Conservation (phyloP, 2,113 vertebrate species). For the Equus przewalskii region DNA sequence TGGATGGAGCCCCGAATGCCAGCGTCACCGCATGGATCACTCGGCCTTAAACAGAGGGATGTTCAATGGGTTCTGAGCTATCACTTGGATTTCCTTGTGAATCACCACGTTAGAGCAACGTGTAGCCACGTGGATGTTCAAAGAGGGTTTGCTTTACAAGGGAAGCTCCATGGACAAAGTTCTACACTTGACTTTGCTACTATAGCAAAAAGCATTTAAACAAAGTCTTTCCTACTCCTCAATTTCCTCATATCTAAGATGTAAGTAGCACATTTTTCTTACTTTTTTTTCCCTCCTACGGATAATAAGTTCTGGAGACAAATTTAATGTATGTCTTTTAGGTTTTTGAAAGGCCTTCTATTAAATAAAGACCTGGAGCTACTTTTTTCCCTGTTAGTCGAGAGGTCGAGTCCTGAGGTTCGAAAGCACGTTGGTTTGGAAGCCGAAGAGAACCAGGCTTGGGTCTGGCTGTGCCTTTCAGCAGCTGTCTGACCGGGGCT, state of each 20-base stretch:
- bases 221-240: neutral
- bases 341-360: neutral
- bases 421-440: neutral
- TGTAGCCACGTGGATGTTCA: neutral
- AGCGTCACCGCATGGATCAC: neutral
- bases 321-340: neutral
- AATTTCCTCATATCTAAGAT: neutral
- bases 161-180: neutral
- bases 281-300: neutral
- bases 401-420: constrained; percentile 41
- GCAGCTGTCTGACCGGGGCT: neutral
- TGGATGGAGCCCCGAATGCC: fast-evolving
- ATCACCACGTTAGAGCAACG: neutral
- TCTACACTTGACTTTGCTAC: neutral
- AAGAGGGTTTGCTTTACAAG: neutral
- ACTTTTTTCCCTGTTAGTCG: neutral
- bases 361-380: neutral
- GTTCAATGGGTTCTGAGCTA: neutral
- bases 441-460: constrained; percentile 10
- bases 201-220: neutral
- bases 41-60: neutral
- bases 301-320: neutral
- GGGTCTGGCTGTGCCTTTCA: neutral
- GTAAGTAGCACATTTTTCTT: neutral
- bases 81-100: neutral